phyloP scores from a whole-genome alignment of 2,113 vertebrate genomes.

The Spilogale gracilis region DNA sequence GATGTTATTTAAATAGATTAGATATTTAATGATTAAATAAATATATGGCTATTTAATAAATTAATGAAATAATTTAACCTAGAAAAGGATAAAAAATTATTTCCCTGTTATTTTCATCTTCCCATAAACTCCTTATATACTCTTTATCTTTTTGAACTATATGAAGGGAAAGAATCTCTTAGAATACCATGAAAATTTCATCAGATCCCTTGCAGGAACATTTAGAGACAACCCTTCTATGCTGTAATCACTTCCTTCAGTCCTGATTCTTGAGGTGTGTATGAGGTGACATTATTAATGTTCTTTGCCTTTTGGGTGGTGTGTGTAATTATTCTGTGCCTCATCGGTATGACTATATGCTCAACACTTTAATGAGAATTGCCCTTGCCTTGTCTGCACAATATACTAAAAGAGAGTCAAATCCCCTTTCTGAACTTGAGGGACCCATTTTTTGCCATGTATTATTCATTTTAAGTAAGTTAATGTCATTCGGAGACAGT shows the following conservation, averaged over 20 bases:
- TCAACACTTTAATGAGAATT: slow-evolving; percentile 74
- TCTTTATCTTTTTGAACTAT: slow-evolving; percentile 14
- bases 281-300: slow-evolving; percentile 53
- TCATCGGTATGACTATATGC: slow-evolving; percentile 5
- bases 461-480: slow-evolving; percentile 79
- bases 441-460: slow-evolving; percentile 55
- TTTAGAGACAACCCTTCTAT: slow-evolving; percentile 27
- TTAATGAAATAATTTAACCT: neutral
- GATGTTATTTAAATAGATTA: neutral
- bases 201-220: slow-evolving; percentile 6
- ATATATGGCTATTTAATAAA: neutral
- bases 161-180: slow-evolving; percentile 39
- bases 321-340: neutral
- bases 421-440: slow-evolving; percentile 68
- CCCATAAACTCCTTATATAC: neutral
- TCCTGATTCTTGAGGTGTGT: neutral
- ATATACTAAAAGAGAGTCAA: slow-evolving; percentile 65
- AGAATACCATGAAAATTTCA: slow-evolving; percentile 62
- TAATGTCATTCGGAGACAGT: slow-evolving; percentile 63
- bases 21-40: neutral
- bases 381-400: neutral
- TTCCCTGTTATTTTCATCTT: neutral
- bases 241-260: slow-evolving; percentile 52
- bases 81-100: neutral
- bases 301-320: slow-evolving; percentile 44